phyloP scores from a whole-genome alignment of 2,888 invertebrate genomes.

The Mythimna pallens region DNA sequence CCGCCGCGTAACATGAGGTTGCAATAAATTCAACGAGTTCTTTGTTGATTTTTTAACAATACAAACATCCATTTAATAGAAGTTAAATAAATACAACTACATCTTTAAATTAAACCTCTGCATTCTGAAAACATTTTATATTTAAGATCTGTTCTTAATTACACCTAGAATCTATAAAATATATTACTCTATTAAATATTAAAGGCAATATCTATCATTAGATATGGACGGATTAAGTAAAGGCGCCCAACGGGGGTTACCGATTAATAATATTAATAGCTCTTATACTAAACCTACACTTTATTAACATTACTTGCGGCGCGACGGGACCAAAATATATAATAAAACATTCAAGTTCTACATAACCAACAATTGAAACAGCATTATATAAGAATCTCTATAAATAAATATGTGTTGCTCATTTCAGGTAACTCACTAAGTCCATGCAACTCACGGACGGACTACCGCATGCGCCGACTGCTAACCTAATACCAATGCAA shows the following conservation, averaged over 20 bases:
- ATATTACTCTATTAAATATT: constrained; percentile 91
- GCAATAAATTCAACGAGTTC: constrained; percentile 30
- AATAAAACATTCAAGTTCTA: constrained; percentile 78
- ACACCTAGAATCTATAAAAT: constrained; percentile 89
- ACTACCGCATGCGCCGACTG: constrained; percentile 74
- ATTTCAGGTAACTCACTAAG: constrained; percentile 89
- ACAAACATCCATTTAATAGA: constrained; percentile 68
- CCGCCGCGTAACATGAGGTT: constrained; percentile 27
- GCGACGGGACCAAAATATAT: constrained; percentile 80
- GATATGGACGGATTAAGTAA: constrained; percentile 90
- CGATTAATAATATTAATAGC: constrained; percentile 89
- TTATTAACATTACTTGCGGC: constrained; percentile 77
- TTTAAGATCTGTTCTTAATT: constrained; percentile 85
- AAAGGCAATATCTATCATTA: constrained; percentile 90
- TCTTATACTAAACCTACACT: constrained; percentile 79
- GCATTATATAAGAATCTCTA: constrained; percentile 85
- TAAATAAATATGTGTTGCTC: constrained; percentile 87
- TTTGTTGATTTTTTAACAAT: constrained; percentile 66
- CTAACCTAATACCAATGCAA: constrained; percentile 80
- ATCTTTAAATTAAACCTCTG: constrained; percentile 86
- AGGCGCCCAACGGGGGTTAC: constrained; percentile 90
- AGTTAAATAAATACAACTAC: constrained; percentile 80
- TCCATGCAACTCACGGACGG: constrained; percentile 78
- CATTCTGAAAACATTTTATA: constrained; percentile 84
- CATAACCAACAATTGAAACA: constrained; percentile 87